A percentile compares a stretch with the other conserved stretches of the same genome.
phyloP scores from a whole-genome alignment of 2,113 vertebrate genomes.

The Hippolais icterina region DNA sequence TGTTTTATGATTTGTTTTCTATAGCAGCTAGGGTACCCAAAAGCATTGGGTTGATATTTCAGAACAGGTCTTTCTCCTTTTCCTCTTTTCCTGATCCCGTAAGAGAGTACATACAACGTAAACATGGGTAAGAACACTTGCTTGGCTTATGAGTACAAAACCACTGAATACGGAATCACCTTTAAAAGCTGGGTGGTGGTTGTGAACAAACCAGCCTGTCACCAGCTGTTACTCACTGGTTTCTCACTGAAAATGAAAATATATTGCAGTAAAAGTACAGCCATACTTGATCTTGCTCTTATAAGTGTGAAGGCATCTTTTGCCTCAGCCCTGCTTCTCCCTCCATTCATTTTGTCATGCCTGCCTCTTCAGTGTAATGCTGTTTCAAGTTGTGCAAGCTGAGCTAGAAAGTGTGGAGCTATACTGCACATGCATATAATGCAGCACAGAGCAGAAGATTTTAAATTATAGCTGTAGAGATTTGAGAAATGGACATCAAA shows the following conservation, averaged over 20 bases:
- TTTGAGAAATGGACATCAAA: background rate
- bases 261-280: background rate
- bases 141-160: background rate
- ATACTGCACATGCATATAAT: background rate
- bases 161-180: background rate
- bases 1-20: background rate
- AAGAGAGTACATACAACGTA: background rate
- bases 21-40: background rate
- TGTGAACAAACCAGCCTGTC: background rate
- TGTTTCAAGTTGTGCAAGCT: background rate
- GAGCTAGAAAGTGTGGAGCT: background rate
- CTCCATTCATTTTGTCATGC: background rate
- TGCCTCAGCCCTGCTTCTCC: background rate
- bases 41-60: background rate
- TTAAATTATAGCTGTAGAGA: background rate
- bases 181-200: background rate
- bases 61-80: background rate
- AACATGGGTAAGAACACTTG: background rate
- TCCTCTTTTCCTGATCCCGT: background rate
- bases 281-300: background rate
- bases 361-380: background rate
- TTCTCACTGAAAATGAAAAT: background rate
- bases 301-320: background rate
- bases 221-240: background rate
- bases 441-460: background rate